Base-by-base conservation (phyloP, 1,140 invertebrate species). In the Teleopsis dalmanni region DNA sequence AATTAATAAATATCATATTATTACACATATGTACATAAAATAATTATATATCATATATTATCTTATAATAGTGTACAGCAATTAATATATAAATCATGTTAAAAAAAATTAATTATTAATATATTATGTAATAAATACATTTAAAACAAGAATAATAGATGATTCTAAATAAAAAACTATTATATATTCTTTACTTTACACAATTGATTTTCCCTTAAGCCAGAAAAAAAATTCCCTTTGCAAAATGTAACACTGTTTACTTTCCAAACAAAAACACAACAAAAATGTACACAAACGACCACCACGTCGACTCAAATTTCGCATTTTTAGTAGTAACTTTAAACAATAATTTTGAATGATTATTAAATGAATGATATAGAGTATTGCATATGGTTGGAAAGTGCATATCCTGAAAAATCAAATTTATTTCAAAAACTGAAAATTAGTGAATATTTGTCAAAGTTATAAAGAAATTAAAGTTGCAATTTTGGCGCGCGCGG, bases 401-500 rank as follows among this genome's bases (percentile, higher is more conserved):
- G 60, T 5, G 11, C 9, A 64, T 54, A 64, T 38, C 45, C 36
- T 50, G 11, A 14, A 57, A 56, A 56, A 60, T 59, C 64, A 55
- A 44, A 67, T 66, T 66, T 46, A 21, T 25, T 13, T 23, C 46
- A 43, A 8, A 52, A 29, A 41, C 1, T 16, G n/a, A 57, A 62
- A 60, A 66, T 66, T 42, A 22, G 43, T 45, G 8, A 11, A 41
- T 41, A 49, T 47, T 46, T 52, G 18, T 4, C 4, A 3, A 45
- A 54, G 54, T 52, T 55, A 65, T 53, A 33, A 56, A 53, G 52
- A 46, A 35, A 46, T 41, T 50, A 58, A 65, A 51, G 57, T 55
- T 26, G 5, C 14, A 40, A 55, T 67, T 67, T 53, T 67, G 64
- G 62, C 64, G 64, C 64, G 64, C 64, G 64, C 64, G 64, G 64